Evolutionary conservation across 2,888 invertebrate species (phyloP).

Genomic region (Dryobota labecula): DNA sequence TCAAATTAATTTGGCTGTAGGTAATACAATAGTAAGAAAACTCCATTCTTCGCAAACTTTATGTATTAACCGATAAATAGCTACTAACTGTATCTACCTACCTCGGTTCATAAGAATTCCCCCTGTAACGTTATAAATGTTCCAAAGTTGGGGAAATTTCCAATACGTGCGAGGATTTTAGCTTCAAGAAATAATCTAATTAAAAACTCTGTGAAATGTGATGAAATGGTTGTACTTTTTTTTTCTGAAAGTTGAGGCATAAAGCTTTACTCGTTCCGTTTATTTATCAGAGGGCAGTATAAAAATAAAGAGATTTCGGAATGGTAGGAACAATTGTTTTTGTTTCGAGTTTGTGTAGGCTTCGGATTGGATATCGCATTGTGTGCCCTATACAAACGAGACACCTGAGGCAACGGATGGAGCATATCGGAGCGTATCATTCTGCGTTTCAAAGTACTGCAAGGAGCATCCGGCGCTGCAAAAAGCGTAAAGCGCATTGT

Average conservation of each 20-base stretch:
- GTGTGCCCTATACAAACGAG: conserved; percentile 72
- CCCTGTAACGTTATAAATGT: conserved; percentile 64
- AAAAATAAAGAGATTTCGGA: conserved; percentile 48
- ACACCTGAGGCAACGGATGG: conserved; percentile 71
- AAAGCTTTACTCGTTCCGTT: conserved; percentile 49
- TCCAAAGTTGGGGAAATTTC: conserved; percentile 66
- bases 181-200: conserved; percentile 74
- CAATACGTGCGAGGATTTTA: conserved; percentile 72
- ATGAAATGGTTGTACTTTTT: conserved; percentile 66
- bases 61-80: conserved; percentile 58
- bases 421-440: conserved; percentile 81
- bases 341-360: conserved; percentile 62
- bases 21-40: conserved; percentile 43
- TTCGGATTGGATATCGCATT: conserved; percentile 70
- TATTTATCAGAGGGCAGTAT: conserved; percentile 42
- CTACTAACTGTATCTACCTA: conserved; percentile 22
- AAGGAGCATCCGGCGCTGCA: conserved; percentile 80
- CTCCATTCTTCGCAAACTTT: conserved; percentile 47
- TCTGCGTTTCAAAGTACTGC: conserved; percentile 79
- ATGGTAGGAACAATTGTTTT: conserved; percentile 58
- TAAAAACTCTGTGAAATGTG: conserved; percentile 71
- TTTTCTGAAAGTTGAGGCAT: conserved; percentile 48
- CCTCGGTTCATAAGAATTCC: conserved; percentile 51
- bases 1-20: conserved; percentile 51
- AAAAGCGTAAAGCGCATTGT: conserved; percentile 87